Percentiles rank a stretch among this genome's conserved stretches.
phyloP scores from a whole-genome alignment of 35 echinoderm and acorn worm species.

The Lytechinus pictus region DNA sequence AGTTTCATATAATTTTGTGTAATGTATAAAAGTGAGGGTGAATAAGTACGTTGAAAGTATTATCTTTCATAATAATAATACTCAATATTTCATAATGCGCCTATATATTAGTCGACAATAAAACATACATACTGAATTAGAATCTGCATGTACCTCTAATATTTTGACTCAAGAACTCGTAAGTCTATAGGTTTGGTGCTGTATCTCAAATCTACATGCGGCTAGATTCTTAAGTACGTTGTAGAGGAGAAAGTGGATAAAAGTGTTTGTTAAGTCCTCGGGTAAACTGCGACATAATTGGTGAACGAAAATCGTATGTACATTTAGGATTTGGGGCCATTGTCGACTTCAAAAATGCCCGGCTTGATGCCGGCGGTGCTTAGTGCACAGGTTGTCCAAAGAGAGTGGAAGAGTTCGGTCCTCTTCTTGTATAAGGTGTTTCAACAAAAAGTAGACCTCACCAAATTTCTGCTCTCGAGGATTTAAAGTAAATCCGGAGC shows the following conservation, averaged over 20 bases:
- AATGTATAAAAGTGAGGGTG: no score
- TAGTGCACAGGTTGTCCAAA: background rate
- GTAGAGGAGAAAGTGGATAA: background rate
- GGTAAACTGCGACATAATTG: slow-evolving; percentile 38
- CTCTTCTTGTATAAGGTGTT: background rate
- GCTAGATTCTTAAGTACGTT: background rate
- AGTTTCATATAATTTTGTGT: no score
- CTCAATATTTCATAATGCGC: no score
- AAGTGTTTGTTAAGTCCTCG: slow-evolving; percentile 29
- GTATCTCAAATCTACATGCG: background rate
- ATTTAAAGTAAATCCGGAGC: no score
- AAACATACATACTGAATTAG: no score
- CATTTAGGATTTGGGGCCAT: slow-evolving; percentile 24
- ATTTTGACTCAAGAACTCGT: background rate
- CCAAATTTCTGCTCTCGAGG: no score
- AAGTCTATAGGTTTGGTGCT: background rate
- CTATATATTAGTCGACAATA: no score
- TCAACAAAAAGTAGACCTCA: background rate
- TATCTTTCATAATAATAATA: no score
- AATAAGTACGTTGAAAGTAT: no score
- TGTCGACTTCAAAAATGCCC: slow-evolving; percentile 29
- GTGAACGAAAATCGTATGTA: slow-evolving; percentile 45
- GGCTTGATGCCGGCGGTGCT: slow-evolving; percentile 32
- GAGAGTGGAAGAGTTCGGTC: background rate
- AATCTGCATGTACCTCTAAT: background rate